Evolutionary conservation across 1,140 invertebrate species (phyloP).

Genomic region (Araneus ventricosus): DNA sequence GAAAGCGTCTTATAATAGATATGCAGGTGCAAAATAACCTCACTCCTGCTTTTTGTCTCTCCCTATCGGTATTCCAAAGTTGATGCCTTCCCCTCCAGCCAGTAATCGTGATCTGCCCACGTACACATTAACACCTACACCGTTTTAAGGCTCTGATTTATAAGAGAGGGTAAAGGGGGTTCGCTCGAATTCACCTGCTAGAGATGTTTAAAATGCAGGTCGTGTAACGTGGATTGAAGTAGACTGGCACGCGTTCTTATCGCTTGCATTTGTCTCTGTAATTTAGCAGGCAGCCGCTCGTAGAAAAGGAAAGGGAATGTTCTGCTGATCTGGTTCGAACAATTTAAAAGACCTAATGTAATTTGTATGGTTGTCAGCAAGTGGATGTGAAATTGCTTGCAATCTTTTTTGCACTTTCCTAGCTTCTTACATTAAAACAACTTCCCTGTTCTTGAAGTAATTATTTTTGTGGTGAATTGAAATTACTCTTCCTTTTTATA

Average conservation of each 20-base stretch:
- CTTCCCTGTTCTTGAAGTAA: too few relatives aligned
- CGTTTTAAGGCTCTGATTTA: background rate
- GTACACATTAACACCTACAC: slow-evolving; percentile 7
- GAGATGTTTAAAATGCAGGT: slow-evolving; percentile 21
- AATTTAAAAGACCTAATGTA: background rate
- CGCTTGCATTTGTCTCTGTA: slow-evolving; percentile 2
- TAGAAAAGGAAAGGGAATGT: slow-evolving; percentile 36
- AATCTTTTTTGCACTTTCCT: background rate
- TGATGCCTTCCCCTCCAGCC: background rate
- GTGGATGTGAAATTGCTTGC: background rate
- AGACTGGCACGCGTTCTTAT: background rate
- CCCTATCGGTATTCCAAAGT: background rate
- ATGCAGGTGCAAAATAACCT: slow-evolving; percentile 51
- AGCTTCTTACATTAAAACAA: background rate
- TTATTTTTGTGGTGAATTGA: too few relatives aligned
- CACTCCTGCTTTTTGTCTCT: background rate
- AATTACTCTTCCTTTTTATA: too few relatives aligned
- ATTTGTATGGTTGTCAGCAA: background rate
- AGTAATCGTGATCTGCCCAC: slow-evolving; percentile 46
- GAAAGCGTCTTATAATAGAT: background rate
- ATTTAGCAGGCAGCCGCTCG: background rate
- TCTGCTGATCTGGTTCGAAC: background rate
- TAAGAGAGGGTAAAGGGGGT: background rate
- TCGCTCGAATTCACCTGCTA: slow-evolving; percentile 13
- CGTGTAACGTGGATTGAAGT: slow-evolving; percentile 2